Evolutionary conservation across 53 echinoderm and acorn worm genomes (phyloP).

Genomic region (Actinopyga echinites): DNA sequence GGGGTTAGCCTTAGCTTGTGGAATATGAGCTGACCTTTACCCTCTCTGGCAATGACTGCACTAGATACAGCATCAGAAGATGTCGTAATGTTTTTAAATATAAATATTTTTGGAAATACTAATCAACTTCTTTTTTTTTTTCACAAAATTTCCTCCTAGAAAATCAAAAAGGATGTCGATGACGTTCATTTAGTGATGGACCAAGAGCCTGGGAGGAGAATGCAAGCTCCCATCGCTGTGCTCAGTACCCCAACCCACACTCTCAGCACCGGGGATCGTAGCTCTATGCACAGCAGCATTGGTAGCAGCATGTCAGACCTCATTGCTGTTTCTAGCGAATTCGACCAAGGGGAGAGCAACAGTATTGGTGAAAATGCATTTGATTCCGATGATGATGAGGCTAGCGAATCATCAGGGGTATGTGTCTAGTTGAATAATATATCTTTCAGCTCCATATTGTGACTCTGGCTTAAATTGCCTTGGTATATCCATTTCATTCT

Average conservation of each 20-base stretch:
- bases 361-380: constrained; percentile 91
- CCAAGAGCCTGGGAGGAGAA: constrained; percentile 43
- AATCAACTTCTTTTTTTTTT: not conserved
- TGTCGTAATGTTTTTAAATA: too few relatives aligned
- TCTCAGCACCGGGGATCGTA: constrained; percentile 71
- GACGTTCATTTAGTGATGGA: constrained; percentile 80
- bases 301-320: constrained; percentile 89
- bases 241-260: constrained; percentile 79
- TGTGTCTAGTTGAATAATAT: not conserved
- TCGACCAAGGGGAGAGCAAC: constrained; percentile 74
- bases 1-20: too few relatives aligned
- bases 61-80: too few relatives aligned
- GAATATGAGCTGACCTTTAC: too few relatives aligned
- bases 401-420: constrained; percentile 93
- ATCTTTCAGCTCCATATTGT: too few relatives aligned
- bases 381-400: constrained; percentile 96
- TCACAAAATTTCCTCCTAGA: constrained; percentile 49
- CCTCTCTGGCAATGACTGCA: too few relatives aligned
- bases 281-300: constrained; percentile 93
- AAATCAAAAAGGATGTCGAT: constrained; percentile 80
- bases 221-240: constrained; percentile 45
- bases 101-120: too few relatives aligned
- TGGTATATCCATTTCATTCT: too few relatives aligned
- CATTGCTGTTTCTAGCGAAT: constrained; percentile 68
- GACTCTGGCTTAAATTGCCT: too few relatives aligned